A percentile compares a stretch with the other conserved stretches of the same genome.
phyloP scores from a whole-genome alignment of 2,888 invertebrate genomes.

The Tetramorium bicarinatum region DNA sequence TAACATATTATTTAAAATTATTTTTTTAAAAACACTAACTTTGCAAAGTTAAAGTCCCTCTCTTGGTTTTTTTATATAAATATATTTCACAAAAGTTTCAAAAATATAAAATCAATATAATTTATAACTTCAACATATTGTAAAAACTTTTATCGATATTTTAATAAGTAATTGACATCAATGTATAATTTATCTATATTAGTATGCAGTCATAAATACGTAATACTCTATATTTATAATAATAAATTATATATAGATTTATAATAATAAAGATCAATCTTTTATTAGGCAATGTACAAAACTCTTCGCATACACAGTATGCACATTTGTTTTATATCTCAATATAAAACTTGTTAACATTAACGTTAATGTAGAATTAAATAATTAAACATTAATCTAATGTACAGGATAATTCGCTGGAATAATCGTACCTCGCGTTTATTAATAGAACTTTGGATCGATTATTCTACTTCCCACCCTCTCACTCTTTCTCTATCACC shows the following conservation, averaged over 20 bases:
- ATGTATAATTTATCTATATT: background rate
- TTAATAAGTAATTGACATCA: background rate
- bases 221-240: constrained; percentile 1
- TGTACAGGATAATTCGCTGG: constrained; percentile 66
- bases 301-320: constrained; percentile 82
- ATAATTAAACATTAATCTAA: constrained; percentile 70
- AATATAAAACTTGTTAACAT: constrained; percentile 67
- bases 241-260: constrained; percentile 1
- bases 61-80: background rate
- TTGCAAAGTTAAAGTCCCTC: background rate
- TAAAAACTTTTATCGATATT: background rate
- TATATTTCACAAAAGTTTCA: background rate
- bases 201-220: background rate
- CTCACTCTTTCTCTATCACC: background rate
- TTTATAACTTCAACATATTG: background rate
- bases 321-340: constrained; percentile 71
- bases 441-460: constrained; percentile 73
- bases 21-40: background rate
- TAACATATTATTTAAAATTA: background rate
- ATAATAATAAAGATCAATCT: constrained; percentile 59
- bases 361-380: constrained; percentile 67
- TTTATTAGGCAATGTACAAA: constrained; percentile 79
- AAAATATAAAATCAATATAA: background rate
- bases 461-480: constrained; percentile 43
- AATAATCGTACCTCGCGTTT: constrained; percentile 65